Evolutionary conservation across 2,113 vertebrate species (phyloP), one percentile per base, ranked within the genome.

Genomic region (Balaenoptera acutorostrata): DNA sequence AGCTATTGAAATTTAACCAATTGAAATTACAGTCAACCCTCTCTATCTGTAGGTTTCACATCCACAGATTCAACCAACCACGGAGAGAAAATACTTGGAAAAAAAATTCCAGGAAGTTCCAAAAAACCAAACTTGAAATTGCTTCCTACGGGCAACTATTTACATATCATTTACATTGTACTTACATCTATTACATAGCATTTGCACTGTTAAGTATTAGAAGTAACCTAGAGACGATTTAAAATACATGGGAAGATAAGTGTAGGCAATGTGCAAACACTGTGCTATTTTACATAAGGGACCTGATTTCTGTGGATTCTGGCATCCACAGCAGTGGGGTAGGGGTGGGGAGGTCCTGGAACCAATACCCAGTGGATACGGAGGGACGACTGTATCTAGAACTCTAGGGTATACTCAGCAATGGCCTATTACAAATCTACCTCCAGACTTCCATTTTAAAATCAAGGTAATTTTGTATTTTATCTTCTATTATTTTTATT

Each of bases 401-500:
- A 88, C 33, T 44, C 23, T 6, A 63, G 17, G 18, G 31, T 20
- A 12, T 23, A 2, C 31, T 64, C 36, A 63, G 41, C 18, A 88
- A 81, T 9, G 33, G 20, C 5, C 46, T 72, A 39, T 61, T 21
- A 59, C 33, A 83, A 55, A 63, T 39, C 72, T 14, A 49, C 36
- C 12, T 59, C n/a, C 23, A 57, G 33, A 17, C 41, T 91, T 78
- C 66, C 33, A 36, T 36, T 61, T 87, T 44, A 29, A 84, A 90
- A 72, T 44, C 87, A 49, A 89, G 59, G 74, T 20, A 39, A 88
- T 57, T 83, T 83, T 44, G 1, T 31, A 90, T 61, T 59, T 83
- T 88, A 18, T 83, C 75, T 72, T 63, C 49, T 31, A 52, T 46
- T 90, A 63, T 64, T 86, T 61, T 52, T 94, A 77, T 39, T 83